These are phyloP conservation scores for Nineta flava DNA, from an alignment of 2,888 invertebrate genomes.

Conservation along the genomic window DNA sequence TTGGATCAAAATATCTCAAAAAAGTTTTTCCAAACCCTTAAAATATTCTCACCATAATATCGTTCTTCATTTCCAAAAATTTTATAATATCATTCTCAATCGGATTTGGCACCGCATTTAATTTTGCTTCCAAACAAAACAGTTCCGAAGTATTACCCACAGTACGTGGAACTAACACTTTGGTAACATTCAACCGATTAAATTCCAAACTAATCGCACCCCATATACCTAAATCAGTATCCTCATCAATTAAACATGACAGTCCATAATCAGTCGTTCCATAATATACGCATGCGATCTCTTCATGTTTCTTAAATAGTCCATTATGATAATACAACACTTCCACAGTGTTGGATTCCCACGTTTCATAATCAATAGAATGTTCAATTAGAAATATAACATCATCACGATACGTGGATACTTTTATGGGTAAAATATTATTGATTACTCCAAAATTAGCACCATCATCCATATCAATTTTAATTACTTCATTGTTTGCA, in stretches of 20 bases:
- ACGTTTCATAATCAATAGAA: slow-evolving; percentile 17
- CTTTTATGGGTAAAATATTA: slow-evolving; percentile 23
- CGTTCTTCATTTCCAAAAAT: slow-evolving; percentile 14
- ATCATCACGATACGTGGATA: slow-evolving; percentile 29
- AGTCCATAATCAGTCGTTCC: slow-evolving; percentile 19
- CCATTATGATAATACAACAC: slow-evolving; percentile 21
- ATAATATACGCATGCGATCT: slow-evolving; percentile 21
- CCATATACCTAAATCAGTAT: slow-evolving; percentile 16
- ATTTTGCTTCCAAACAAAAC: slow-evolving; percentile 19
- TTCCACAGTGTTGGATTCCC: slow-evolving; percentile 19
- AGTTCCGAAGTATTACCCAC: slow-evolving; percentile 15
- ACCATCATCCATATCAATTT: slow-evolving; percentile 16
- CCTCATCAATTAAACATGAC: slow-evolving; percentile 20
- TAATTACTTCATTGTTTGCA: slow-evolving; percentile 16
- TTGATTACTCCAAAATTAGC: slow-evolving; percentile 20
- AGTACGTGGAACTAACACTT: slow-evolving; percentile 19
- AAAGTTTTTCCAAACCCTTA: too few relatives aligned
- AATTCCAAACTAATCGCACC: slow-evolving; percentile 18
- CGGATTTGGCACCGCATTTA: slow-evolving; percentile 20
- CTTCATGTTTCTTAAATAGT: slow-evolving; percentile 24
- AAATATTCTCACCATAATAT: neutral
- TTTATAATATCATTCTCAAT: slow-evolving; percentile 19
- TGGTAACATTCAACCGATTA: slow-evolving; percentile 18
- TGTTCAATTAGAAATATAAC: slow-evolving; percentile 28
- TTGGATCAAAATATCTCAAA: too few relatives aligned